Conservation (phyloP, 2,797 vertebrate genomes). For the Astyanax mexicanus region DNA sequence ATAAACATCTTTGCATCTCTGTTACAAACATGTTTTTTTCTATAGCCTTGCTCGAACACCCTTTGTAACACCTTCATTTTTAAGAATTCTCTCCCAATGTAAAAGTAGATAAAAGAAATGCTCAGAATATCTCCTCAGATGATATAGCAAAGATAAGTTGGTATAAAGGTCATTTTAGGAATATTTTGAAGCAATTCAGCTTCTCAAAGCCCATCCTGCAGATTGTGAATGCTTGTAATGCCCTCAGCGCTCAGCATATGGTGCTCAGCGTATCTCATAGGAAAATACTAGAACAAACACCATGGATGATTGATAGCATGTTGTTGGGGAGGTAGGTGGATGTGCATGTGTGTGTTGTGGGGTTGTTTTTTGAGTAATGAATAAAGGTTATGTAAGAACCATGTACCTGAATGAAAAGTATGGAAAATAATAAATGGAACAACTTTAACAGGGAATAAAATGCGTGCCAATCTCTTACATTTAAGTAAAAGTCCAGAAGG, state of each 20-base stretch:
- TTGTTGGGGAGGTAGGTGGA: neutral
- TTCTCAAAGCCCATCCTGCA: neutral
- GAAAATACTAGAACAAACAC: slow-evolving; percentile 32
- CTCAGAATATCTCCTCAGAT: neutral
- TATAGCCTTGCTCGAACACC: too few relatives aligned
- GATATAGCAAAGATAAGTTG: slow-evolving; percentile 21
- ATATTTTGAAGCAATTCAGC: slow-evolving; percentile 9
- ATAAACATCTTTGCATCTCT: too few relatives aligned
- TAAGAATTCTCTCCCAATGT: neutral
- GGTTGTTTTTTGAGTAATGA: too few relatives aligned
- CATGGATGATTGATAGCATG: too few relatives aligned
- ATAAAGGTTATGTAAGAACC: too few relatives aligned
- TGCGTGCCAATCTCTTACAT: too few relatives aligned
- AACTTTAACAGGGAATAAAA: too few relatives aligned
- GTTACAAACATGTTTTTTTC: too few relatives aligned
- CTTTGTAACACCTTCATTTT: too few relatives aligned
- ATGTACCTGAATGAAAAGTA: too few relatives aligned
- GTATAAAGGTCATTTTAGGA: slow-evolving; percentile 24
- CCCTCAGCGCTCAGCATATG: slow-evolving; percentile 28
- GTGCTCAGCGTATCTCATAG: slow-evolving; percentile 5
- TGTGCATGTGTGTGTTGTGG: slow-evolving; percentile 6
- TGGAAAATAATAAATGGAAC: too few relatives aligned
- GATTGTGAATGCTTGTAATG: slow-evolving; percentile 24
- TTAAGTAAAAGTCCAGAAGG: too few relatives aligned
- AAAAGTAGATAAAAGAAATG: slow-evolving; percentile 8